Conservation (phyloP, 2,797 vertebrate species). For the Hydrophis major region DNA sequence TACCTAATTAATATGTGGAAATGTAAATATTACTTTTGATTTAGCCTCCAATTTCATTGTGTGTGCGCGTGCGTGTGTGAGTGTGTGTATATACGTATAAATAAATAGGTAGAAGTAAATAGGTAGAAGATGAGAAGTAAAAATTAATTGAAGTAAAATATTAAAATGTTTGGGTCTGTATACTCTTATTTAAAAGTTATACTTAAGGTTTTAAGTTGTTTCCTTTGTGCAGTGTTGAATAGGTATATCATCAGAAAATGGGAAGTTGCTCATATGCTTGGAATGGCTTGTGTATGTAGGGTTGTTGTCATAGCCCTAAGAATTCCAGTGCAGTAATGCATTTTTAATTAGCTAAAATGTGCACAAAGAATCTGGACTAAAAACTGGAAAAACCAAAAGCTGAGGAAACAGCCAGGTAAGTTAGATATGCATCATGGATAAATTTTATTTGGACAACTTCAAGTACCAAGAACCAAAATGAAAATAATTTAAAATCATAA, state of each 20-base stretch:
- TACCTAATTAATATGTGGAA: background rate
- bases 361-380: constrained; percentile 64
- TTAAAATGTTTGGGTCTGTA: background rate
- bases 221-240: constrained; percentile 2
- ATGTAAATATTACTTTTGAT: constrained; percentile 6
- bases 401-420: constrained; percentile 74
- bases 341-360: constrained; percentile 50
- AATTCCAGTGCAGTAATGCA: background rate
- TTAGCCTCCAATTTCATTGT: background rate
- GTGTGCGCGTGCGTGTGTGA: background rate
- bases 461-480: constrained; percentile 47
- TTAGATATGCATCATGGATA: constrained; percentile 61
- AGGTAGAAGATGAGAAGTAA: background rate
- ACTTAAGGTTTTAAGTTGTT: background rate
- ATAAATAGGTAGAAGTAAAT: background rate
- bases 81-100: background rate
- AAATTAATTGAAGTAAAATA: background rate
- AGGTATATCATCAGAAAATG: constrained; percentile 7
- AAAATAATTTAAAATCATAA: constrained; percentile 61
- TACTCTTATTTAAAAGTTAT: background rate
- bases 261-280: background rate
- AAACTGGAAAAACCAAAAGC: constrained; percentile 66
- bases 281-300: background rate
- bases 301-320: background rate
- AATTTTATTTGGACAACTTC: constrained; percentile 46